Conservation (phyloP, 2,888 invertebrate species). For the Hirtodrosophila cameraria region DNA sequence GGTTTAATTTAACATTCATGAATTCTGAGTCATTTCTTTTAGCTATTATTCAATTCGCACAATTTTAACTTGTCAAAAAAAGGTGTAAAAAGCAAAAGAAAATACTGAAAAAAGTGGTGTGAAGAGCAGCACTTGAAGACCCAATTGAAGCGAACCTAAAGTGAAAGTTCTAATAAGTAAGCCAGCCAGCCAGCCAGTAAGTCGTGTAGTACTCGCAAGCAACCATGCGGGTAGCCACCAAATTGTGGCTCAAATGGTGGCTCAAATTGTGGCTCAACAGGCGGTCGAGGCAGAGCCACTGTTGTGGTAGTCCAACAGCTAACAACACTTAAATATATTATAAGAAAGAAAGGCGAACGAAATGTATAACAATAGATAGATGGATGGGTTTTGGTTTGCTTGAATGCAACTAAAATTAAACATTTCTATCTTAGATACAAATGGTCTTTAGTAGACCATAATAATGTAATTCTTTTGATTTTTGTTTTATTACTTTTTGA, state of each 20-base stretch:
- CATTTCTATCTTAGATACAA: slow-evolving; percentile 56
- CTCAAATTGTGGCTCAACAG: slow-evolving; percentile 11
- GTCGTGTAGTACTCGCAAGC: slow-evolving; percentile 25
- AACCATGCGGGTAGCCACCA: slow-evolving; percentile 51
- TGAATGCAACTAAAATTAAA: slow-evolving; percentile 43
- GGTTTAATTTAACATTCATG: no score
- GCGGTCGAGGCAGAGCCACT: slow-evolving; percentile 22
- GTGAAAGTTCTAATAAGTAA: slow-evolving; percentile 73
- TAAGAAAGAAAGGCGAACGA: slow-evolving; percentile 44
- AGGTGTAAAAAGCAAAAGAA: slow-evolving; percentile 19
- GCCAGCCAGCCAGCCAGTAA: slow-evolving; percentile 29
- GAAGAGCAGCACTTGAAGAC: slow-evolving; percentile 23
- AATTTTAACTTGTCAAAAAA: slow-evolving; percentile 9
- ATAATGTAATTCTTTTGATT: slow-evolving; percentile 14
- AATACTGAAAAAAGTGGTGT: slow-evolving; percentile 20
- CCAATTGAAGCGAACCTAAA: slow-evolving; percentile 69
- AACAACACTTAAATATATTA: slow-evolving; percentile 7
- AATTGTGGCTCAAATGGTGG: slow-evolving; percentile 29
- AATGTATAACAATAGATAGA: slow-evolving; percentile 13
- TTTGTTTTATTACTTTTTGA: slow-evolving; percentile 3
- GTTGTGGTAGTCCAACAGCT: slow-evolving; percentile 64
- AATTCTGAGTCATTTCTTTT: slow-evolving; percentile 47
- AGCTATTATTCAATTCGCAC: slow-evolving; percentile 58
- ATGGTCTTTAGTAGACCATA: slow-evolving; percentile 1
- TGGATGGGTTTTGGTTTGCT: no score